These are phyloP conservation scores for Patella caerulea DNA, from an alignment of 2,888 invertebrate genomes.

Conservation along the genomic window DNA sequence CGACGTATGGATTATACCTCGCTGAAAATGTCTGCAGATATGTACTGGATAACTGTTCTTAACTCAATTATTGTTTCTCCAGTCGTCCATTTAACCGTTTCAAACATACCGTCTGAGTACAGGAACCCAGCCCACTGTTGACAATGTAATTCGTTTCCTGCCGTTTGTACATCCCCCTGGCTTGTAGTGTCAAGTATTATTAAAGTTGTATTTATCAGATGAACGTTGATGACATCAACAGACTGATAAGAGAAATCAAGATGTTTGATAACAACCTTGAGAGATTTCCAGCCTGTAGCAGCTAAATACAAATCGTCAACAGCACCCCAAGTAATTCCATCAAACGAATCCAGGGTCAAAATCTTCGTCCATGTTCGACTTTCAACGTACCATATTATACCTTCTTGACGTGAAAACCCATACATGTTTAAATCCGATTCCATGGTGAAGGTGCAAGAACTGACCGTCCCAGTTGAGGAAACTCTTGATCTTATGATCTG, in stretches of 20 bases:
- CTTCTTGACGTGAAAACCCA: not conserved
- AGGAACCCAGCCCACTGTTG: slow-evolving; percentile 3
- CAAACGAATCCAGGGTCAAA: not conserved
- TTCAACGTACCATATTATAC: not conserved
- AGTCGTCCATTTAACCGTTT: slow-evolving; percentile 3
- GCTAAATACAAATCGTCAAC: not conserved
- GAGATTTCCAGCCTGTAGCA: not conserved
- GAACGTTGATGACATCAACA: not conserved
- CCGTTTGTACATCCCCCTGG: not conserved
- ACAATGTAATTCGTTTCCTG: not conserved
- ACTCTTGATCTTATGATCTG: not conserved
- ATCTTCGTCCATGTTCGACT: not conserved
- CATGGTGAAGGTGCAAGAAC: not conserved
- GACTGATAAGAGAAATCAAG: not conserved
- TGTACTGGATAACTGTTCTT: no score
- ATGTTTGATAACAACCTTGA: not conserved
- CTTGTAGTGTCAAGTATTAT: not conserved
- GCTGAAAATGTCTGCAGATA: no score
- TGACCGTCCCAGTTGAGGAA: not conserved
- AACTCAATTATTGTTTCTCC: not conserved
- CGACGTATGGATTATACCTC: no score
- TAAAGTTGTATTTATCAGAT: not conserved
- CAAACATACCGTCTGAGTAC: not conserved
- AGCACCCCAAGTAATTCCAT: not conserved
- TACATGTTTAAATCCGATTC: not conserved